These are phyloP conservation scores for Dipodomys ordii DNA, from an alignment of 2,113 vertebrate species.

Conservation along the genomic window DNA sequence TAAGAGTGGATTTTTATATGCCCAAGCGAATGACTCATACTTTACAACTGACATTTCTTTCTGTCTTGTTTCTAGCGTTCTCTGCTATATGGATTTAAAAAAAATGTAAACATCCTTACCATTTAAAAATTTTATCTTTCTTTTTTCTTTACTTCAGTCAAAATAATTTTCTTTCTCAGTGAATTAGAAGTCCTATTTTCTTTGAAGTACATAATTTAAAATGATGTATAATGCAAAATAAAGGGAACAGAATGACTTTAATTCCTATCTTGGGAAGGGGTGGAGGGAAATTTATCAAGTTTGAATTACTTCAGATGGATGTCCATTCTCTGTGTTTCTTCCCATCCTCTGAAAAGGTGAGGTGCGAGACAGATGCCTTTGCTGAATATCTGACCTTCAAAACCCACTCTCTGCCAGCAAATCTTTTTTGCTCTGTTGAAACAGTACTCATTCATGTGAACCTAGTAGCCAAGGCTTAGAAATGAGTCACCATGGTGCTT, in stretches of 20 bases:
- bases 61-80: background rate
- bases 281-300: background rate
- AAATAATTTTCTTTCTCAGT: slow-evolving; percentile 5
- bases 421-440: background rate
- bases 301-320: background rate
- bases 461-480: background rate
- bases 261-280: background rate
- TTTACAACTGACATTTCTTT: background rate
- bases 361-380: background rate
- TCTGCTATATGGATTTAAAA: background rate
- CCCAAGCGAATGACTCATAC: background rate
- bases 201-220: background rate
- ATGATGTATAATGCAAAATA: background rate
- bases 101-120: background rate
- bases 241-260: background rate
- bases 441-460: background rate
- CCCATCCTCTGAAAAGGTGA: background rate
- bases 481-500: background rate
- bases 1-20: background rate
- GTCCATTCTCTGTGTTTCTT: background rate
- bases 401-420: background rate
- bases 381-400: background rate
- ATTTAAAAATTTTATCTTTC: background rate
- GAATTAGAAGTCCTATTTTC: background rate
- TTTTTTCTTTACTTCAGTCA: background rate